Conservation (phyloP, 2,113 vertebrate genomes). For the Equus przewalskii region DNA sequence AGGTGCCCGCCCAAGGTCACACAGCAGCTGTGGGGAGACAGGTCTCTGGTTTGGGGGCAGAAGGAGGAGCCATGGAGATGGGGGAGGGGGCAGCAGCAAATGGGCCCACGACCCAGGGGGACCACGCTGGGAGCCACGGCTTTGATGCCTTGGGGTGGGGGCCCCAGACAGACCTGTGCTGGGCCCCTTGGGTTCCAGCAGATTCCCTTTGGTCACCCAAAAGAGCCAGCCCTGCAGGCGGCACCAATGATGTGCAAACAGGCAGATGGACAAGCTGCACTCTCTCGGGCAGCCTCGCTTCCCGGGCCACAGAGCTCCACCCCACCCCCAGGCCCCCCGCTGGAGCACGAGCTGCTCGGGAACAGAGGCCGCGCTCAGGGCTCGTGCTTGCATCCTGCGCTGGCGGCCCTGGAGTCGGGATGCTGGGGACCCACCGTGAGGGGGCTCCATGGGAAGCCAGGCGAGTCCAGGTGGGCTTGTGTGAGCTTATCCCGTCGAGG, state of each 20-base stretch:
- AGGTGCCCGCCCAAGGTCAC: background rate
- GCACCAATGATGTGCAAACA: accelerated
- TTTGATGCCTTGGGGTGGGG: background rate
- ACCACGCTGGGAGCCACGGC: background rate
- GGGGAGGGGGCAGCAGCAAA: background rate
- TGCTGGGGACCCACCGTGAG: background rate
- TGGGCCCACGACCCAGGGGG: background rate
- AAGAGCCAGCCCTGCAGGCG: background rate
- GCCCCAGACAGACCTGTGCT: background rate
- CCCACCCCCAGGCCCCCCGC: too few relatives aligned
- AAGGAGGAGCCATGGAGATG: background rate
- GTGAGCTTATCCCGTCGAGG: too few relatives aligned
- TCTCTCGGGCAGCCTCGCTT: background rate
- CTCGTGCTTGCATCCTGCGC: too few relatives aligned
- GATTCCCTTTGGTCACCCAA: background rate
- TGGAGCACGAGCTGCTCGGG: too few relatives aligned
- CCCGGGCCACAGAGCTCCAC: background rate
- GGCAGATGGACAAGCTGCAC: background rate
- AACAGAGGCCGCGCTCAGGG: too few relatives aligned
- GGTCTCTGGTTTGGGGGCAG: background rate
- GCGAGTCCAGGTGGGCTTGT: too few relatives aligned
- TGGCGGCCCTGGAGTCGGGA: background rate
- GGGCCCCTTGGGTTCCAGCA: background rate
- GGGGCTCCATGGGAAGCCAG: too few relatives aligned
- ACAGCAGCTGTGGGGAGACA: background rate